phyloP scores from a whole-genome alignment of 1,140 invertebrate species.

The Augochlora pura region DNA sequence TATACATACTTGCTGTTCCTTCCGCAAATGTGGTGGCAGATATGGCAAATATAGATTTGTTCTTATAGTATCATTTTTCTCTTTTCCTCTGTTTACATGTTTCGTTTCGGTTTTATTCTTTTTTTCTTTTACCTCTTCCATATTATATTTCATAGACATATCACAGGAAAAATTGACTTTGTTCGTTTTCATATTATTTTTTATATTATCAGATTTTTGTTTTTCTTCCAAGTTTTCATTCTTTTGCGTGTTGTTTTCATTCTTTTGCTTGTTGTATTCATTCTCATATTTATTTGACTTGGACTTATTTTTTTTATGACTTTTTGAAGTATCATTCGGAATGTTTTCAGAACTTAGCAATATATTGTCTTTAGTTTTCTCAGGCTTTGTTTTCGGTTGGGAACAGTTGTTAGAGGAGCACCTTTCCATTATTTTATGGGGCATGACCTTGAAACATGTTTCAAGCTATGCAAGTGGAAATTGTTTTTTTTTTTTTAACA shows the following conservation, averaged over 20 bases:
- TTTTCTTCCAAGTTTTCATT: constrained; percentile 36
- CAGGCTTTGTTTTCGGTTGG: constrained; percentile 60
- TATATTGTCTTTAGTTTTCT: constrained; percentile 65
- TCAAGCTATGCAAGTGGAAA: constrained; percentile 61
- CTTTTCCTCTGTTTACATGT: constrained; percentile 63
- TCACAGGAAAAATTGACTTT: constrained; percentile 33
- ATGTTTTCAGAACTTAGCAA: constrained; percentile 46
- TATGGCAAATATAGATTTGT: constrained; percentile 50
- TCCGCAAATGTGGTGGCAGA: constrained; percentile 36
- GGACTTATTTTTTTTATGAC: constrained; percentile 45
- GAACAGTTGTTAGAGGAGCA: neutral
- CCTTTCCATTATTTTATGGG: constrained; percentile 57
- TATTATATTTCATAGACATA: constrained; percentile 58
- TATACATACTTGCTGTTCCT: constrained; percentile 55
- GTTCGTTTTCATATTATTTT: constrained; percentile 34
- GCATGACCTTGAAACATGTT: constrained; percentile 69
- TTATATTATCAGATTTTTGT: constrained; percentile 35
- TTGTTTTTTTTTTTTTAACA: constrained; percentile 26
- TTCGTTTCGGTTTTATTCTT: constrained; percentile 75
- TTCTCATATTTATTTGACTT: constrained; percentile 44
- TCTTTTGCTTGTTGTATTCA: constrained; percentile 38
- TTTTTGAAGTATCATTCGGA: constrained; percentile 38
- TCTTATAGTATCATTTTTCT: constrained; percentile 53
- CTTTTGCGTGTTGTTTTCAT: constrained; percentile 39
- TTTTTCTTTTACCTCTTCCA: constrained; percentile 73